Evolutionary conservation across 1,140 invertebrate genomes (phyloP).

Genomic region (Drosophila eugracilis): DNA sequence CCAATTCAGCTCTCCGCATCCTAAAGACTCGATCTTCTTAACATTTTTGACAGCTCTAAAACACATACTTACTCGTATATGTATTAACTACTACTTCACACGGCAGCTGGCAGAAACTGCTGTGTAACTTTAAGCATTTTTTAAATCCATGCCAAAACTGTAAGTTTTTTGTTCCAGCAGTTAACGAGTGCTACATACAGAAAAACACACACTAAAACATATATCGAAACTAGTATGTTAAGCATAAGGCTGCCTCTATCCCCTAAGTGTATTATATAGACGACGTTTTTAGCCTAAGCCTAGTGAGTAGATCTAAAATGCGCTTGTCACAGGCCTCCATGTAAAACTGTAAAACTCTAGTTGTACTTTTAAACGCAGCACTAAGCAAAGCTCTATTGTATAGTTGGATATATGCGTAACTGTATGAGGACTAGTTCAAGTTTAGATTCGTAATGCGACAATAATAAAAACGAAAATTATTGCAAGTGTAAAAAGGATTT

Average conservation of each 20-base stretch:
- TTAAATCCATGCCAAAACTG: conserved; percentile 61
- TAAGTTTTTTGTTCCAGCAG: conserved; percentile 40
- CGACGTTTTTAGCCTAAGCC: conserved; percentile 61
- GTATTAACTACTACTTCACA: conserved; percentile 17
- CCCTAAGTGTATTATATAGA: conserved; percentile 68
- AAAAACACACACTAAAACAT: conserved; percentile 7
- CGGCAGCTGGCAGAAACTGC: conserved; percentile 2
- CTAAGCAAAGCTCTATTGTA: conserved; percentile 72
- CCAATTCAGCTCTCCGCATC: conserved; percentile 16
- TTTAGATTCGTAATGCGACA: conserved; percentile 81
- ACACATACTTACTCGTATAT: conserved; percentile 9
- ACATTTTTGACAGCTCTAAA: conserved; percentile 14
- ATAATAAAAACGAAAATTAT: conserved; percentile 80
- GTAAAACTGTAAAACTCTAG: conserved; percentile 48
- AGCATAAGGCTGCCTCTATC: conserved; percentile 54
- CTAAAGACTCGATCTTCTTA: conserved; percentile 21
- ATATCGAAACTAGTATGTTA: conserved; percentile 19
- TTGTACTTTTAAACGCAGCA: conserved; percentile 54
- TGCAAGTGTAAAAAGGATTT: conserved; percentile 18
- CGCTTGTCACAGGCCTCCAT: conserved; percentile 6
- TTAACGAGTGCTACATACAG: conserved; percentile 46
- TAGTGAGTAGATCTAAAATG: conserved; percentile 13
- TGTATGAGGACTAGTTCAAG: conserved; percentile 63
- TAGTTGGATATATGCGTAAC: conserved; percentile 68
- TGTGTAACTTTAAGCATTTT: conserved; percentile 14